Evolutionary conservation across 2,113 vertebrate genomes (phyloP), one percentile per base, ranked within the genome.

Genomic region (Mirza zaza): DNA sequence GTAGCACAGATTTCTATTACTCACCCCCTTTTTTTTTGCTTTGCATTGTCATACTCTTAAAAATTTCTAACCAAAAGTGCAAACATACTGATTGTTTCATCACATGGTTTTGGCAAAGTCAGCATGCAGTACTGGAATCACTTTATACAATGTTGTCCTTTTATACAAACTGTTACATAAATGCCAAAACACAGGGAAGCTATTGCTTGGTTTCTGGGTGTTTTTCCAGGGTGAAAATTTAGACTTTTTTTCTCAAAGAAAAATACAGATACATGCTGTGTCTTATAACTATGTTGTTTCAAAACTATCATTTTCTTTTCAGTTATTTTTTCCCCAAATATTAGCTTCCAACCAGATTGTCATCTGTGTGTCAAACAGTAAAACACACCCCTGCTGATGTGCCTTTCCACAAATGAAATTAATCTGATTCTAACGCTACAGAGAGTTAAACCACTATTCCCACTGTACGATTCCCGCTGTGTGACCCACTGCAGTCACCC

Each of bases 251-350:
- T 39, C 79, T 39, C 75, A 61, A 94, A 92, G 90, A 91, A 84
- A 94, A 97, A 80, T 34, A 67, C 17, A 89, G 50, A 68, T 55
- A n/a, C 88, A 42, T 29, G 45, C 86, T 98, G 89, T n/a, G 34
- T 83, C 89, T 95, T 65, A 50, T 55, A 97, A 92, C 67, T 75
- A 81, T 25, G 36, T 39, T 89, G 50, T 32, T 84, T 94, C 82
- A 89, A 95, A 97, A 97, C 82, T 6, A 65, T 87, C 63, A 61
- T 91, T 93, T 98, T 95, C 91, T 84, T 94, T 97, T 95, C 71
- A 90, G 79, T 80, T 77, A 42, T 81, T 90, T 75, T 9, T 27
- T 42, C 39, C 76, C 32, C 77, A 65, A 95, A 65, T 87, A 82
- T 91, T 45, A 97, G 95, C 77, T 93, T 81, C 77, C 23, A 83